phyloP scores from a whole-genome alignment of 2,888 invertebrate genomes.

The Ryuthela nishihirai region DNA sequence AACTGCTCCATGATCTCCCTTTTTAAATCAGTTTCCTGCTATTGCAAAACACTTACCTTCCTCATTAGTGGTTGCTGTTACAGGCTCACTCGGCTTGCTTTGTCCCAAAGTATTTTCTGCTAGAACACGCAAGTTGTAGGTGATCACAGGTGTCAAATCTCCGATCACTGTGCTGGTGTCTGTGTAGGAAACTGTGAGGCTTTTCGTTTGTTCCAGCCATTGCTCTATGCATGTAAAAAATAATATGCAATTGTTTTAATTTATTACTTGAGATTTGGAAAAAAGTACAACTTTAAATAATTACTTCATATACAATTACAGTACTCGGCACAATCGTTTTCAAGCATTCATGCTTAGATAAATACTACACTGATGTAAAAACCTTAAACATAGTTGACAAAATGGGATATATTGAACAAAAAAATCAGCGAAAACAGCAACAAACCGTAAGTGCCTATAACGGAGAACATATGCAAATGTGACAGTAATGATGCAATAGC shows the following conservation, averaged over 20 bases:
- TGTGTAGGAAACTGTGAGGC: conserved; percentile 20
- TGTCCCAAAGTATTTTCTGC: conserved; percentile 90
- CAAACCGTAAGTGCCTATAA: too few species aligned
- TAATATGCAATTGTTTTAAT: background rate
- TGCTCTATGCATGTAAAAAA: conserved; percentile 17
- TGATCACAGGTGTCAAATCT: conserved; percentile 82
- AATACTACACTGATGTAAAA: too few species aligned
- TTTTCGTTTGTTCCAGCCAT: conserved; percentile 32
- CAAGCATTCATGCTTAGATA: too few species aligned
- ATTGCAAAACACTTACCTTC: conserved; percentile 61
- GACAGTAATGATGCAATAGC: too few species aligned
- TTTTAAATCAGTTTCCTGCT: too few species aligned
- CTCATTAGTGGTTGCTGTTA: conserved; percentile 92
- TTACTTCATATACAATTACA: too few species aligned
- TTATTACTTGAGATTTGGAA: background rate
- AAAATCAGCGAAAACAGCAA: too few species aligned
- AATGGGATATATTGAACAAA: too few species aligned
- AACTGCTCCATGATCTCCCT: too few species aligned
- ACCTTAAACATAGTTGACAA: too few species aligned
- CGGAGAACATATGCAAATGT: too few species aligned
- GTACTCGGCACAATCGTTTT: too few species aligned
- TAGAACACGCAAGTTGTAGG: conserved; percentile 86
- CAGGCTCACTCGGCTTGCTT: conserved; percentile 88
- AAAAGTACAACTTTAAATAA: background rate
- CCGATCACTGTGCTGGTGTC: conserved; percentile 38